Percentiles rank a stretch among this genome's conserved stretches.
These are phyloP conservation scores for Galeopterus variegatus DNA, from an alignment of 2,113 vertebrate species.

Conservation along the genomic window DNA sequence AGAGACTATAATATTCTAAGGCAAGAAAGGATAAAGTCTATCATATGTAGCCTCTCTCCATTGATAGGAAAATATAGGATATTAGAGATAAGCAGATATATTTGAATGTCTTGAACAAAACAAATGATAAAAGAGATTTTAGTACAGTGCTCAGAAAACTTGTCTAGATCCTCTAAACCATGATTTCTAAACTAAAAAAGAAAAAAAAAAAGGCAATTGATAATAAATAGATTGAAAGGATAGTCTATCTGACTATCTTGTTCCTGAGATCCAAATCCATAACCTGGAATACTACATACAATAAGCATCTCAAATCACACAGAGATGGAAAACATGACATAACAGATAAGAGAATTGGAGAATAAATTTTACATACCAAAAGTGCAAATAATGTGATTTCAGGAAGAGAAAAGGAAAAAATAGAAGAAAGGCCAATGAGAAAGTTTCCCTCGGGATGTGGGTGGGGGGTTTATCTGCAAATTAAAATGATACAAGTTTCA, in stretches of 20 bases:
- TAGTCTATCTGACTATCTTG: neutral
- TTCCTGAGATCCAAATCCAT: neutral
- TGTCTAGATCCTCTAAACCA: neutral
- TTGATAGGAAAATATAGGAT: neutral
- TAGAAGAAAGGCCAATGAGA: neutral
- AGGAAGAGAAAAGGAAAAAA: neutral
- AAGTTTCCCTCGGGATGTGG: neutral
- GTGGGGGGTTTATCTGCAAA: neutral
- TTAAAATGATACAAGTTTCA: neutral
- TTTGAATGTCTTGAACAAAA: slow-evolving; percentile 19
- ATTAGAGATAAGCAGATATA: neutral
- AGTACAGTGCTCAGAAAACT: neutral
- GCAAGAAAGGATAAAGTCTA: neutral
- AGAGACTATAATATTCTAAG: neutral
- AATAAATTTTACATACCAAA: neutral
- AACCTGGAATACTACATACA: neutral
- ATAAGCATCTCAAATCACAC: neutral
- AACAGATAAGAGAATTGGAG: neutral
- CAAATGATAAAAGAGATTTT: neutral
- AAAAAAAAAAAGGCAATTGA: neutral
- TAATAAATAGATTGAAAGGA: neutral
- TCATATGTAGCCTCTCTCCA: neutral
- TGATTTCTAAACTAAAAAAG: neutral
- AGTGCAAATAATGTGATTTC: neutral
- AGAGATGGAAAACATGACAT: neutral